Evolutionary conservation across 2,888 invertebrate genomes (phyloP).

Genomic region (Dysmachus trigonus): DNA sequence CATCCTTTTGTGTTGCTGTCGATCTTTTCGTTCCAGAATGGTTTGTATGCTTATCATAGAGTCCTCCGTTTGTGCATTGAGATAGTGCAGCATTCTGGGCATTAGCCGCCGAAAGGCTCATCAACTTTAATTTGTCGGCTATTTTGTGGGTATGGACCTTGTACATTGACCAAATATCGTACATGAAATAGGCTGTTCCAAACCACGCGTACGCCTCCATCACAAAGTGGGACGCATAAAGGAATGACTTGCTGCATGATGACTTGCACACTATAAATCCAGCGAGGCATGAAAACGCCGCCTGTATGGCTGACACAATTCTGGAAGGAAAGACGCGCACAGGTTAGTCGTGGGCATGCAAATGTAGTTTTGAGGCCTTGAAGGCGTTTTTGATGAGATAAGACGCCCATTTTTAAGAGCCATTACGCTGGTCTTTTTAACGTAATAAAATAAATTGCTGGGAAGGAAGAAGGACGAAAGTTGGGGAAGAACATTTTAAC

Average conservation of each 20-base stretch:
- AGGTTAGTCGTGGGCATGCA: neutral
- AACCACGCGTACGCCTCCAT: slow-evolving; percentile 83
- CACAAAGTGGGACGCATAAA: slow-evolving; percentile 75
- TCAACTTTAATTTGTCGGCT: slow-evolving; percentile 60
- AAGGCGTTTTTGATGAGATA: neutral
- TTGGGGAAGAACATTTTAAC: neutral
- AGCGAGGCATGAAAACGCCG: slow-evolving; percentile 72
- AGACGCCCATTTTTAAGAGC: neutral
- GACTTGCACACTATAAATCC: slow-evolving; percentile 73
- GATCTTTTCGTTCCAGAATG: neutral
- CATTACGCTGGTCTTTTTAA: neutral
- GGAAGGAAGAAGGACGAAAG: neutral
- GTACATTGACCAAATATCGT: slow-evolving; percentile 84
- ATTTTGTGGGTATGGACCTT: slow-evolving; percentile 70
- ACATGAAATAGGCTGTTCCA: slow-evolving; percentile 81
- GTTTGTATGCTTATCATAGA: slow-evolving; percentile 7
- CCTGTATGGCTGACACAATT: slow-evolving; percentile 77
- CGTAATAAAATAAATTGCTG: neutral
- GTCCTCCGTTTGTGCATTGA: slow-evolving; percentile 55
- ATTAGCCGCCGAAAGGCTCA: slow-evolving; percentile 56
- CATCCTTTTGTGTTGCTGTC: slow-evolving; percentile 12
- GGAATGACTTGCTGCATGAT: slow-evolving; percentile 75
- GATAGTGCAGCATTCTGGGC: slow-evolving; percentile 46
- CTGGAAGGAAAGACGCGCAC: slow-evolving; percentile 62
- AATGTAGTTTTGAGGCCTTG: neutral